phyloP scores from a whole-genome alignment of 2,113 vertebrate species.

The Ranitomeya variabilis region DNA sequence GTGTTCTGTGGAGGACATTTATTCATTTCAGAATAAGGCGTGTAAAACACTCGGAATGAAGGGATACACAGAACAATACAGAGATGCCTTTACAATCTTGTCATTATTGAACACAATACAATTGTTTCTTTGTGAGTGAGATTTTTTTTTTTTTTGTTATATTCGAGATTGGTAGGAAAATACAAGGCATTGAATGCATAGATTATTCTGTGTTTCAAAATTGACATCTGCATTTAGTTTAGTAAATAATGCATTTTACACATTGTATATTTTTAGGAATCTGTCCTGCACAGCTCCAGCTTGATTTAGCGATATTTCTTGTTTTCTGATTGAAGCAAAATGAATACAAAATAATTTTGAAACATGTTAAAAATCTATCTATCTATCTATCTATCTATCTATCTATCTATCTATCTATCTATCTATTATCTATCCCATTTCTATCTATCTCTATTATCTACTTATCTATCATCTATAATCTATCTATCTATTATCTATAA shows the following conservation, averaged over 20 bases:
- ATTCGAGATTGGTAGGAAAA: constrained; percentile 80
- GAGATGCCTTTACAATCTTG: constrained; percentile 84
- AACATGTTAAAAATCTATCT: neutral
- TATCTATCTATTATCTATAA: neutral
- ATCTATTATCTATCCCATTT: neutral
- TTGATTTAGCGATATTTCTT: neutral
- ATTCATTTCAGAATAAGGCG: constrained; percentile 84
- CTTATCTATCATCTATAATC: neutral
- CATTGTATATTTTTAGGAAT: constrained; percentile 19
- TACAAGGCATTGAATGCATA: constrained; percentile 74
- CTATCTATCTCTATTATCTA: neutral
- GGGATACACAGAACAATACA: constrained; percentile 85
- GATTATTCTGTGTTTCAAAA: constrained; percentile 75
- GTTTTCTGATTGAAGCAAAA: no score
- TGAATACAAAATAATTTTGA: no score
- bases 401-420: constrained; percentile 10
- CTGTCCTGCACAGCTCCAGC: neutral
- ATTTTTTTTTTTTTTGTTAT: constrained; percentile 46
- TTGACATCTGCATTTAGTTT: constrained; percentile 78
- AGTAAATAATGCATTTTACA: constrained; percentile 54
- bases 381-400: constrained; percentile 20
- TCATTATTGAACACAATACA: constrained; percentile 92
- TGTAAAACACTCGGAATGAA: constrained; percentile 80
- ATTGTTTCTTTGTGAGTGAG: constrained; percentile 82
- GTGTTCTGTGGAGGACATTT: constrained; percentile 84